Evolutionary conservation across 2,113 vertebrate genomes (phyloP).

Genomic region (Salvator merianae): DNA sequence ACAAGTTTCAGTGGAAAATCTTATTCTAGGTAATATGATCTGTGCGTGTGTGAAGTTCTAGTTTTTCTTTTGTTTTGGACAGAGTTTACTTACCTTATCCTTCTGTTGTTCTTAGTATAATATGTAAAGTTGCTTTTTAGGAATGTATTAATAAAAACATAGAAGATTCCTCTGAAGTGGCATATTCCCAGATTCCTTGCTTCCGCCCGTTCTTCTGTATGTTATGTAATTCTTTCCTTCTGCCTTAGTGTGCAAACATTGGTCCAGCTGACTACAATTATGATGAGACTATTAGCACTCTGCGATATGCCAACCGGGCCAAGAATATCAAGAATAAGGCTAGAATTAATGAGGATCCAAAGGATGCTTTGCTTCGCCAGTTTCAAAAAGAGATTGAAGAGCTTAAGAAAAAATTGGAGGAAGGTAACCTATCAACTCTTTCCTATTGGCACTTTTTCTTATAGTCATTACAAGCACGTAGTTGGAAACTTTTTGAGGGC

Average conservation of each 20-base stretch:
- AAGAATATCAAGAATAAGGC: conserved; percentile 99
- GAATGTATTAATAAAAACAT: no score
- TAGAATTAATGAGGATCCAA: conserved; percentile 98
- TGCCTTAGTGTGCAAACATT: conserved; percentile 93
- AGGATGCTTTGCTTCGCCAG: conserved; percentile 94
- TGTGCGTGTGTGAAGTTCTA: not conserved
- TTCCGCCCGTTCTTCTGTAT: not conserved
- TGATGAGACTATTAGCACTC: conserved; percentile 96
- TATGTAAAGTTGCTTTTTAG: not conserved
- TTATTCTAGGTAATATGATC: not conserved
- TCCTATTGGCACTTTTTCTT: not conserved
- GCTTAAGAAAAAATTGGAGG: conserved; percentile 94
- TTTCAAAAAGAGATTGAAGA: conserved; percentile 99
- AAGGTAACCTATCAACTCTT: conserved; percentile 80
- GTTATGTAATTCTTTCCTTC: accelerated
- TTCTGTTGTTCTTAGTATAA: not conserved
- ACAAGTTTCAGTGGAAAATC: not conserved
- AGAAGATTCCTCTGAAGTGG: no score
- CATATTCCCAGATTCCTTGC: no score
- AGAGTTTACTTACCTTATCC: not conserved
- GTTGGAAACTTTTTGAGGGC: no score
- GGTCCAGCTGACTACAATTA: conserved; percentile 99
- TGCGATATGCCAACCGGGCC: conserved; percentile 97
- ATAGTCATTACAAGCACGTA: not conserved
- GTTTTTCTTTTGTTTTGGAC: not conserved